Base-by-base conservation (phyloP, 2,113 vertebrate species). In the Rhinoderma darwinii region DNA sequence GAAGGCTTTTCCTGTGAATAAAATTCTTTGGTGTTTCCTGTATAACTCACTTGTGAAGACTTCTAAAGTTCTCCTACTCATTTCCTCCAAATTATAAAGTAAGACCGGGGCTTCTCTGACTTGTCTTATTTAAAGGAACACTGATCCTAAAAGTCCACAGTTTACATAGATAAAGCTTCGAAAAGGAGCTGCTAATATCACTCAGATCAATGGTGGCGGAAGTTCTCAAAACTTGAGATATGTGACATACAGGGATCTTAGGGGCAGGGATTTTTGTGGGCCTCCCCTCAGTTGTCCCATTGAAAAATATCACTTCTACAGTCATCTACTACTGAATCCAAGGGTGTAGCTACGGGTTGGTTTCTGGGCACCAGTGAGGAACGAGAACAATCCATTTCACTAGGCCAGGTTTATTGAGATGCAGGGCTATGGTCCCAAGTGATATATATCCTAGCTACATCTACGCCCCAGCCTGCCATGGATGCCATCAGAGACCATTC, bases 1-100 rank as follows among this genome's bases (percentile, higher is more conserved):
- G 37, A 41, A n/a, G 10, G 20, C 12, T 51, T 77, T 77, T 77
- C 73, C 74, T 75, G 73, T 75, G 11, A 77, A 30, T 77, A 30
- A 50, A 51, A 32, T 51, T 77, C 44, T 27, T 2, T 77, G 44
- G 27, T 2, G 35, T 80, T 80, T 80, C 77, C 77, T 80, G 9
- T 61, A 20, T 6, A 41, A 20, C 43, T 50, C 44, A 32, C n/a
- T 78, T 56, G 50, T 35, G 50, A 54, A 51, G 32, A 35, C 14
- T n/a, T 25, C n/a, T 43, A 50, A 32, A 37, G 30, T 78, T 54
- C 22, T n/a, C 20, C 54, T n/a, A n/a, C 77, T 80, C 32, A 59
- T 59, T 80, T 59, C 74, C 77, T 32, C 32, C 22, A 39, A 54
- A n/a, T 32, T 35, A 4, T 15, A 30, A 32, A 32, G 0, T 25